A percentile compares a stretch with the other conserved stretches of the same genome.
These are phyloP conservation scores for Willisornis vidua DNA, from an alignment of 2,113 vertebrate species.

Conservation along the genomic window DNA sequence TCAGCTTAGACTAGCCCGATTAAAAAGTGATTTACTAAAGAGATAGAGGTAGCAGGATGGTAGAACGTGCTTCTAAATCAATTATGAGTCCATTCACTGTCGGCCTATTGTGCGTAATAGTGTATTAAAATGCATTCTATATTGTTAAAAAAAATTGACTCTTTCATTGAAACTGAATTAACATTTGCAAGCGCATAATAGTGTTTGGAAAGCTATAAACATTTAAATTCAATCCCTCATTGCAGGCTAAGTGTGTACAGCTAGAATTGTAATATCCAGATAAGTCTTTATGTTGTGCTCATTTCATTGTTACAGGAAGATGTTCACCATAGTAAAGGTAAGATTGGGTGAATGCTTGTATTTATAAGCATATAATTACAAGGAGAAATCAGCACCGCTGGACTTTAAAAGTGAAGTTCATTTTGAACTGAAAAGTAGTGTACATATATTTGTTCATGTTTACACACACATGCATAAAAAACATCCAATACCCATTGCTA, in stretches of 20 bases:
- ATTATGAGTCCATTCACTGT: slow-evolving; percentile 80
- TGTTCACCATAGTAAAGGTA: not conserved
- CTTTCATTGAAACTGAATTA: slow-evolving; percentile 82
- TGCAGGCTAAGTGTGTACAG: slow-evolving; percentile 67
- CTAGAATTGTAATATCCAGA: slow-evolving; percentile 61
- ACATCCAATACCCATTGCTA: not conserved
- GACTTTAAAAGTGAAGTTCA: not conserved
- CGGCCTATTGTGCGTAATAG: slow-evolving; percentile 70
- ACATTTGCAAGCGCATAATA: slow-evolving; percentile 82
- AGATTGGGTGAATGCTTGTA: not conserved
- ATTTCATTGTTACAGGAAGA: slow-evolving; percentile 37
- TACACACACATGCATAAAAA: not conserved
- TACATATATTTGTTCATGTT: not conserved
- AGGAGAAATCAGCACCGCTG: not conserved
- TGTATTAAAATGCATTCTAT: slow-evolving; percentile 72
- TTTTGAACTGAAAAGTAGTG: not conserved
- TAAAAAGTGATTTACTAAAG: slow-evolving; percentile 81
- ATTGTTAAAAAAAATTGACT: slow-evolving; percentile 73
- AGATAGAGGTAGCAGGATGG: slow-evolving; percentile 52
- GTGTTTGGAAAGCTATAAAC: slow-evolving; percentile 78
- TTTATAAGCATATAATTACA: not conserved
- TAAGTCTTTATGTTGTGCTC: slow-evolving; percentile 37
- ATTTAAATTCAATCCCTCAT: slow-evolving; percentile 79
- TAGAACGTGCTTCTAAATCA: slow-evolving; percentile 79
- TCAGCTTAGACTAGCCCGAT: slow-evolving; percentile 72